Base-by-base conservation (phyloP, 2,797 vertebrate genomes). In the Vipera latastei region DNA sequence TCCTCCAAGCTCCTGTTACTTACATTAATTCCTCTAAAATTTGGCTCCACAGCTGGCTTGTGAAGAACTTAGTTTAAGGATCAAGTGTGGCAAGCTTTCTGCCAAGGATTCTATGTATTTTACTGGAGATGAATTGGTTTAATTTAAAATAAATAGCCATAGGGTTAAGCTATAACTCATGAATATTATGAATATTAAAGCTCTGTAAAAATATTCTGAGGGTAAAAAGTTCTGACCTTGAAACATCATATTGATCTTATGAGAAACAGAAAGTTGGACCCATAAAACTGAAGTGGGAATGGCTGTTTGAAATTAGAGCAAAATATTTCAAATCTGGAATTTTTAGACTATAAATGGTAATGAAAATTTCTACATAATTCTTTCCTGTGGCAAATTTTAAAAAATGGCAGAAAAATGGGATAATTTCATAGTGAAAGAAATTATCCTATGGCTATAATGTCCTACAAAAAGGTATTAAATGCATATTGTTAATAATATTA, bases 401-500 rank as follows among this genome's bases (percentile, higher is more conserved):
- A 69, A 73, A 73, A 73, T 73, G 65, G 14, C 65, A 73, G 18
- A 44, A 78, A 78, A 22, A 44, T 38, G 18, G 38, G 69, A 38
- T 6, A 38, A 78, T 78, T 78, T 78, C 3, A 88, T 90, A 51
- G 61, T 48, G 32, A 55, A 44, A 7, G 20, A 65, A 63, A 44
- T 9, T 90, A 22, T 91, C 55, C 13, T 6, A 59, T 7, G 7
- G 0, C 9, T 44, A 88, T 89, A 89, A 51, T 92, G 22, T 1
- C 83, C 88, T 89, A 90, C 4, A 91, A 93, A 90, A 44, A 12
- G 93, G 92, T 55, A 13, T 51, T 2, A 20, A 11, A 53, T 26
- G 12, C 89, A 28, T 0, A 93, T 59, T 4, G 91, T 4, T 88
- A 4, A 93, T 94, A 91, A 55, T 16, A 91, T 86, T 93, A 93